Evolutionary conservation across 2,888 invertebrate species (phyloP), one percentile per base, ranked within the genome.

Genomic region (Caenorhabditis afra): DNA sequence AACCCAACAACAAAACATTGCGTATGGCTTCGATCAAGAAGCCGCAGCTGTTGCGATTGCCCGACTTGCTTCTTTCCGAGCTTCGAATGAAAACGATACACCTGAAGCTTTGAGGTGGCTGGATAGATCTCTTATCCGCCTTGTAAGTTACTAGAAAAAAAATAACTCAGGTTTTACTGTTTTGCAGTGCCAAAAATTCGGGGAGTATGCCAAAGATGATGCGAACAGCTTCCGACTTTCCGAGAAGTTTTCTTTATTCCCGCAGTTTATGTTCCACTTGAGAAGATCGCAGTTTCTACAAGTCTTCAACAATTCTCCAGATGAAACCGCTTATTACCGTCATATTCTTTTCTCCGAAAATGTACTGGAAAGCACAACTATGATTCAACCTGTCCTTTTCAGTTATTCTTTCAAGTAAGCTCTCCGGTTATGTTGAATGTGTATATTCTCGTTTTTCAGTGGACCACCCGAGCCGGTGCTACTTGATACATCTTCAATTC

Each of bases 201-300:
- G 98, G 67, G 97, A 99, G 91, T 99, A 96, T 91, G 94, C 94
- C 88, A 97, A 97, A 91, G 98, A 99, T 90, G 97, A 98, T 91
- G 96, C 97, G 16, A 95, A 95, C 90, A 96, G 96, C 85, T 99
- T 99, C 92, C 93, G 97, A 61, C 93, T 99, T 77, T 94, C 95
- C 1, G 97, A 97, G 91, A 97, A 97, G 92, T 99, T 99, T 92
- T 96, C 96, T 76, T 92, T 99, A 74, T 99, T 97, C 92, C 99
- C 99, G 50, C 99, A 99, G 92, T 99, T 99, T 91, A 98, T 99
- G 97, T 99, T 98, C 92, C 99, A 99, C 91, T 92, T 99, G 89
- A 93, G 99, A 50, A 93, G 99, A 85, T 99, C 98, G 29, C 99
- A 98, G 92, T 99, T 99, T 92, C 93, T 99, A 23, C 88, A 89